Base-by-base conservation (phyloP, 2,113 vertebrate species). In the Cebus imitator region DNA sequence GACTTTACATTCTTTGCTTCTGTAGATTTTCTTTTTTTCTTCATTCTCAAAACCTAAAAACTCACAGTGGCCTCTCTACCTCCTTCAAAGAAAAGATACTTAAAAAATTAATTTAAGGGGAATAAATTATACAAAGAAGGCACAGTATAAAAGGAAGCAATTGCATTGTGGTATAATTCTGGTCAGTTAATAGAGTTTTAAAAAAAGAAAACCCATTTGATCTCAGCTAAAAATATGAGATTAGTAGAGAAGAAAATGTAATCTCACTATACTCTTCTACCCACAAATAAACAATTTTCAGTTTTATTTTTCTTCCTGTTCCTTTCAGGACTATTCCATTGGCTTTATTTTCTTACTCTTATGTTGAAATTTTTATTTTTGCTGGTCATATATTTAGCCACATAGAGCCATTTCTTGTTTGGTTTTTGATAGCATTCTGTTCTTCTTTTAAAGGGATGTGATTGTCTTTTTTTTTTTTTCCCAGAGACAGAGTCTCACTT, bases 281-380 rank as follows among this genome's bases (percentile, higher is more conserved):
- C 9, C 37, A 57, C 21, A 11, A 79, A n/a, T 92, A 64, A 78
- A 61, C 11, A 78, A 78, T 78, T 78, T 78, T 78, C 10, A 88
- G 0, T 93, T 89, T 87, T 27, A 66, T 87, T 88, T 91, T 84
- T 8, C 89, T 97, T 84, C 58, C 66, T 27, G 72, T 78, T 35
- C 27, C 66, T 92, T 89, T 90, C 17, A 57, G 70, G 40, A 10
- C 7, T 92, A 23, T 82, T 89, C 6, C 2, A 20, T 57, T 92
- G 32, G 45, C 27, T 82, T 84, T 88, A 57, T 79, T 30, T 57
- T 93, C 75, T 70, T 12, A 84, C 0, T 87, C 14, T 76, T 91
- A 10, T 66, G 16, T 66, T 94, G 27, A 66, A 55, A 95, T 91
- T 95, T 90, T 86, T 25, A 66, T 64, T 96, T 97, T 94, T 83